These are phyloP conservation scores for Falco rusticolus DNA, from an alignment of 2,797 vertebrate species.

Conservation along the genomic window DNA sequence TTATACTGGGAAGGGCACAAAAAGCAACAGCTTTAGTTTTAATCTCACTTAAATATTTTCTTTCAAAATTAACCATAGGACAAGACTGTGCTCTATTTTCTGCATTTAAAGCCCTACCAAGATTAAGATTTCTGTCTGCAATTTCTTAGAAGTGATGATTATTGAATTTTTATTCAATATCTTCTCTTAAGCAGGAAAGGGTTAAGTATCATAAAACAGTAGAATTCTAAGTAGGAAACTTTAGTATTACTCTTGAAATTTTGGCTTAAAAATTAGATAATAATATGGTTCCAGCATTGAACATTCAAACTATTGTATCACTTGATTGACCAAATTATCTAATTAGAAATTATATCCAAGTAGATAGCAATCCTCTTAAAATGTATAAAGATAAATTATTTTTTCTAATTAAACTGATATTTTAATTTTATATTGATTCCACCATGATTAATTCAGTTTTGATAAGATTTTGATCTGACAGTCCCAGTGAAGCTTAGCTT, in stretches of 20 bases:
- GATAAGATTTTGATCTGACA: neutral
- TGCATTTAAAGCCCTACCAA: neutral
- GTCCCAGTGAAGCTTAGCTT: neutral
- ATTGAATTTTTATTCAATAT: neutral
- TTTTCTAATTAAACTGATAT: neutral
- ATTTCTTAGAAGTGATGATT: neutral
- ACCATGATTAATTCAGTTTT: neutral
- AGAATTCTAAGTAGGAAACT: neutral
- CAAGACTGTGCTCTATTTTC: neutral
- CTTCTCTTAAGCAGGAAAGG: neutral
- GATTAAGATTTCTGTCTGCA: neutral
- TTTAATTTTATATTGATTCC: conserved; percentile 6
- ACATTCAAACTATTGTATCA: neutral
- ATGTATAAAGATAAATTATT: neutral
- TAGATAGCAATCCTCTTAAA: neutral
- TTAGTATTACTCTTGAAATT: neutral
- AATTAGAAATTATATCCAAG: neutral
- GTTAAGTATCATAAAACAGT: neutral
- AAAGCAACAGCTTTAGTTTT: neutral
- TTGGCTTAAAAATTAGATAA: neutral
- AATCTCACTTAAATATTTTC: neutral
- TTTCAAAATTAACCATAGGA: neutral
- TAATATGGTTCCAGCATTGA: conserved; percentile 1
- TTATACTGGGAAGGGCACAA: neutral
- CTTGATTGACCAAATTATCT: conserved; percentile 30